Percentiles rank a stretch among this genome's conserved stretches.
phyloP scores from a whole-genome alignment of 1,140 invertebrate genomes.

The Stegodyphus mimosarum region DNA sequence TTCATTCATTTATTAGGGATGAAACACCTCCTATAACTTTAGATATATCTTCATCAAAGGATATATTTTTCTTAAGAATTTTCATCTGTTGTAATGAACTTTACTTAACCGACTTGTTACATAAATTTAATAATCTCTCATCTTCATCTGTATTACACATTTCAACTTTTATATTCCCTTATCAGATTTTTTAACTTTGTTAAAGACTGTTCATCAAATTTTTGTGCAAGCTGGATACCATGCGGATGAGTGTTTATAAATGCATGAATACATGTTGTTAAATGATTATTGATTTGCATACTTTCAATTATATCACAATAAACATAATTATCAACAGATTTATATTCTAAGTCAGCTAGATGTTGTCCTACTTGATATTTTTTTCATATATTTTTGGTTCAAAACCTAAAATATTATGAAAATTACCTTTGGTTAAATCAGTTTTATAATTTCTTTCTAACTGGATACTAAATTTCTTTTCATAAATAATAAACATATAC shows the following conservation, averaged over 20 bases:
- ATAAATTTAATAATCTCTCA: conserved; percentile 1
- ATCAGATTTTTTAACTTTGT: neutral
- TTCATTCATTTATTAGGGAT: no score
- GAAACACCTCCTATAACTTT: no score
- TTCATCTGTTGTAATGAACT: no score
- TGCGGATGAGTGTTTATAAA: neutral
- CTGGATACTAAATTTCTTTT: conserved; percentile 13
- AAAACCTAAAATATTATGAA: conserved; percentile 25
- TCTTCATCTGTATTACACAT: conserved; percentile 19
- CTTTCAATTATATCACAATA: conserved; percentile 15
- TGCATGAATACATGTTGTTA: conserved; percentile 8
- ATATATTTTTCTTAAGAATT: no score
- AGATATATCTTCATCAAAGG: no score
- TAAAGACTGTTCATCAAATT: conserved; percentile 10
- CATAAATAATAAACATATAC: no score
- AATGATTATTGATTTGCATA: neutral
- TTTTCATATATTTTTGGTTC: conserved; percentile 19
- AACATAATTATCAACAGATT: conserved; percentile 21
- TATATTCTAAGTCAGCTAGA: conserved; percentile 8
- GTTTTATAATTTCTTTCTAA: conserved; percentile 19
- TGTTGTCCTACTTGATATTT: conserved; percentile 10
- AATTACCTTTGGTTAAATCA: conserved; percentile 8
- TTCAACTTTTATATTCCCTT: conserved; percentile 4
- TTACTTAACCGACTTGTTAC: neutral
- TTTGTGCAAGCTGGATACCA: neutral